Base-by-base conservation (phyloP, 2,797 vertebrate genomes). In the Epinephelus malabaricus region DNA sequence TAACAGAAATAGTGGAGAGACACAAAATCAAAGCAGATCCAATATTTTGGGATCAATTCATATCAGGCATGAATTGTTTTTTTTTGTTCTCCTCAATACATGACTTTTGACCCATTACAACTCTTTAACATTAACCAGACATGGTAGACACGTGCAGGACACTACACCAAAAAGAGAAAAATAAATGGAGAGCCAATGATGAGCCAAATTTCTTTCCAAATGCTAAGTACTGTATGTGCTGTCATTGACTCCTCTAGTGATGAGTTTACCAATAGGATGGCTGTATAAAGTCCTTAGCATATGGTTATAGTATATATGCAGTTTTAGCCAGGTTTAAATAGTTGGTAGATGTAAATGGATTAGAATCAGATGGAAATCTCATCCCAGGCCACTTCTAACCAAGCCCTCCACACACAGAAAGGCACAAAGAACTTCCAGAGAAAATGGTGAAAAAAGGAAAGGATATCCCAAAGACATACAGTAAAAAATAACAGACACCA, bases 1-100 rank as follows among this genome's bases (percentile, higher is more conserved):
- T 98, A 98, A 98, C 97, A 97, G 97, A 98, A 98, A 98, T 95
- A 97, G 97, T 98, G 97, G 97, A 98, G 97, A 98, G 95, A 98
- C 96, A 98, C 97, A 97, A 98, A 98, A 98, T 97, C 97, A 98
- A 97, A 98, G 97, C 95, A 98, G 94, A 93, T 91, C 92, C 92
- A 89, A 79, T 89, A 92, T 97, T 97, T 96, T 95, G 95, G 96
- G 97, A 81, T 88, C 87, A 87, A 93, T 92, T 94, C 88, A 94
- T 93, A 90, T 88, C 77, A 94, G 71, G 86, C 89, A 94, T 92
- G 92, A 92, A 91, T 93, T 91, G 90, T 72, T 65, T 71, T 17
- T 86, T 81, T 83, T 83, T 87, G 64, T 88, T 86, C 73, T 90
- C 80, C 83, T 92, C 78, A 86, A 88, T 87, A 93, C 88, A 94